Base-by-base conservation (phyloP, 2,113 vertebrate genomes). In the Syngnathus typhle region DNA sequence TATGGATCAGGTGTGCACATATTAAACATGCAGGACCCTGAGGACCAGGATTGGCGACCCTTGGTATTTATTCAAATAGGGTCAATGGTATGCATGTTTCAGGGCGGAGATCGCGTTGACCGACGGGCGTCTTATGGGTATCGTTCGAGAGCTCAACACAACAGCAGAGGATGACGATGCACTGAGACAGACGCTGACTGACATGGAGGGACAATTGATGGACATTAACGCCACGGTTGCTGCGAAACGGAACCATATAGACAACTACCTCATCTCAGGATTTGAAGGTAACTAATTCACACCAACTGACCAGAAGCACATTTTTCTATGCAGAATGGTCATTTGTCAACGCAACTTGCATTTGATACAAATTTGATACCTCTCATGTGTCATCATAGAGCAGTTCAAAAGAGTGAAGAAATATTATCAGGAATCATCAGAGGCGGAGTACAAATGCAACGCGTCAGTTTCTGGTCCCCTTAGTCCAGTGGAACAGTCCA, bases 361-460 rank as follows among this genome's bases (percentile, higher is more conserved):
- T 23, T 56, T 32, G 0, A 27, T 12, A 55, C 21, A 3, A 10
- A 55, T 55, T 2, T 15, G 10, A 27, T 56, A 1, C 13, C 11
- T 5, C 32, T 32, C 6, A 56, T 32, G 9, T 54, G 52, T 75
- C 59, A n/a, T 59, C 12, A 0, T 88, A 97, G 95, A 93, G 72
- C 88, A 91, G 38, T 90, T 89, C 80, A 73, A 73, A 32, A 90
- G 90, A 61, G 88, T 95, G 49, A 77, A 86, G 76, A 87, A 70
- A 6, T 90, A 77, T 6, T 88, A 72, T 65, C 74, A 56, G 74
- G 74, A 81, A 76, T 96, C 94, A 0, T 23, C 71, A 73, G 75
- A 83, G 58, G 90, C 91, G 0, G 86, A 91, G 74, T 11, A 75
- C 67, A 65, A 56, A 64, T 91, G 90, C 12, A 88, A 78, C 1